Conservation (phyloP, 2,113 vertebrate genomes). For the Varanus komodoensis region DNA sequence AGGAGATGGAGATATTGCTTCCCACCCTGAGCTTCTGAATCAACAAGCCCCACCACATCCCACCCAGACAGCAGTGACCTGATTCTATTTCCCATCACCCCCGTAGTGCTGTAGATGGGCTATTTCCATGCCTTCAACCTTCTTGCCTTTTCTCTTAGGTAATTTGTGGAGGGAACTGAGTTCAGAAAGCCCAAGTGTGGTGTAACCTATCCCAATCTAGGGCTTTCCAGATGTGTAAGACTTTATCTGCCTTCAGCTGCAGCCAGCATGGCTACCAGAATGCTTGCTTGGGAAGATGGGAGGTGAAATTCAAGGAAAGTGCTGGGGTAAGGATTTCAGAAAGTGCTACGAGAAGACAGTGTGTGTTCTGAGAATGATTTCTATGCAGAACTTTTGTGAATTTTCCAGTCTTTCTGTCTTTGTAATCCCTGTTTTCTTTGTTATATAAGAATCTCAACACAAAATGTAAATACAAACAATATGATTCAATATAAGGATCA, state of each 20-base stretch:
- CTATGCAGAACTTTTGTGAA: background rate
- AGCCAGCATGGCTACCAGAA: too few relatives aligned
- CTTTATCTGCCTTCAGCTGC: too few relatives aligned
- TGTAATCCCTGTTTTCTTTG: background rate
- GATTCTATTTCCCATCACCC: background rate
- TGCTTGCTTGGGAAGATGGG: too few relatives aligned
- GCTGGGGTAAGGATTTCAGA: background rate
- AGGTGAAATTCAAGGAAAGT: too few relatives aligned
- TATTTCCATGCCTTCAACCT: background rate
- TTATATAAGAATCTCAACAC: background rate
- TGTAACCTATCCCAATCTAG: too few relatives aligned
- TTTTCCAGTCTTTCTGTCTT: background rate
- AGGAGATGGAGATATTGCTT: background rate
- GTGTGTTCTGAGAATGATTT: background rate
- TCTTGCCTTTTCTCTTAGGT: background rate
- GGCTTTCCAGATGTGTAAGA: too few relatives aligned
- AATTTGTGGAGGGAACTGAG: background rate
- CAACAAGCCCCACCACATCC: background rate
- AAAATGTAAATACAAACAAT: background rate
- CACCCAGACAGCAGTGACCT: conserved; percentile 5
- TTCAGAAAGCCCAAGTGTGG: background rate
- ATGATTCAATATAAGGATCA: background rate
- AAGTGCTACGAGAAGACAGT: background rate
- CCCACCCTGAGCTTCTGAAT: background rate
- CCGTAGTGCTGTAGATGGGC: background rate